These are phyloP conservation scores for Stenotaenia linearis DNA, from an alignment of 2,888 invertebrate species.

Conservation along the genomic window DNA sequence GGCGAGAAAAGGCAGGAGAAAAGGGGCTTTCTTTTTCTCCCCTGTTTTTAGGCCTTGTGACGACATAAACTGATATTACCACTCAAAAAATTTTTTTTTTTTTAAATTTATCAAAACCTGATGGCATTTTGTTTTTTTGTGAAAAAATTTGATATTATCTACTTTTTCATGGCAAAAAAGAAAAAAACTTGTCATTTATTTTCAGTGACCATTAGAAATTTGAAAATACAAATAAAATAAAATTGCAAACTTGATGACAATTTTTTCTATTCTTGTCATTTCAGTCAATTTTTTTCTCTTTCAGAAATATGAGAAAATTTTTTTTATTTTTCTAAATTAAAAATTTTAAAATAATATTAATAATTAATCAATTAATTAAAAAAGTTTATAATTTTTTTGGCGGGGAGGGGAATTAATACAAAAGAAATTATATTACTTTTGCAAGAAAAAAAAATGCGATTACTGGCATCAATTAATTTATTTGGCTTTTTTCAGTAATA, in stretches of 20 bases:
- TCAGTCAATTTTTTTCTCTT: not conserved
- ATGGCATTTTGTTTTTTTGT: constrained; percentile 2
- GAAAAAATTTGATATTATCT: not conserved
- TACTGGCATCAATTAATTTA: constrained; percentile 19
- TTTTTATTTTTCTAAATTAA: not conserved
- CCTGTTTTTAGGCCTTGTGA: not conserved
- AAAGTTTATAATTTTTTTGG: not conserved
- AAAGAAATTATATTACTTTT: constrained; percentile 19
- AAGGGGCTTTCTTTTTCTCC: not conserved
- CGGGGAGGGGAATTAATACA: not conserved
- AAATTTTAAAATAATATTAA: not conserved
- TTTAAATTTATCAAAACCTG: not conserved
- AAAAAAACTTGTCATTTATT: constrained; percentile 17
- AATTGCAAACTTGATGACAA: constrained; percentile 3
- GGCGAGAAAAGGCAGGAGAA: constrained; percentile 14
- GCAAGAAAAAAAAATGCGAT: not conserved
- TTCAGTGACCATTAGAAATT: constrained; percentile 26
- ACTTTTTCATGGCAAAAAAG: constrained; percentile 3
- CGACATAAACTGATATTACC: not conserved
- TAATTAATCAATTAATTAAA: not conserved
- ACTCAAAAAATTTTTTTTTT: not conserved
- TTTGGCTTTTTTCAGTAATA: constrained; percentile 13
- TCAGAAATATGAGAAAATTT: not conserved
- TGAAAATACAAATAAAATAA: constrained; percentile 22
- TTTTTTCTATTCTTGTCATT: constrained; percentile 1